Conservation (phyloP, 2,113 vertebrate genomes). For the Maylandia zebra region DNA sequence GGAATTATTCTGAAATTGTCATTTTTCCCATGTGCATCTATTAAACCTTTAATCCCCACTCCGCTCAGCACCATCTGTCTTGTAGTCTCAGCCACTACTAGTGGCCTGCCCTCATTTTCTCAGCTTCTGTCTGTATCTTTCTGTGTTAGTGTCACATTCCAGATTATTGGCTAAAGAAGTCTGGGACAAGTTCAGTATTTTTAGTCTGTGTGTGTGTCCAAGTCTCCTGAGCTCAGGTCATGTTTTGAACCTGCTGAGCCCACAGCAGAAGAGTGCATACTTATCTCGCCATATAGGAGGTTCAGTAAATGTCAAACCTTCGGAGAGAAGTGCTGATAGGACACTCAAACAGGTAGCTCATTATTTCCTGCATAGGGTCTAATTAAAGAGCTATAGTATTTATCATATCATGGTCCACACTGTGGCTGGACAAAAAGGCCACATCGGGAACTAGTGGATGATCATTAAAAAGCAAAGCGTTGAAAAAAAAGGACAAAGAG, state of each 20-base stretch:
- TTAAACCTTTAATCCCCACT: conserved; percentile 41
- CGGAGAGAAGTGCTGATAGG: conserved; percentile 34
- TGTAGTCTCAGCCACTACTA: not conserved
- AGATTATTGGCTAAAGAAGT: not conserved
- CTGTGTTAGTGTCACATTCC: not conserved
- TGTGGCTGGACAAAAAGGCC: not conserved
- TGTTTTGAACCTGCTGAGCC: not conserved
- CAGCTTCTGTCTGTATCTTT: not conserved
- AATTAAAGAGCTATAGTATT: conserved; percentile 26
- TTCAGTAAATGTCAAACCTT: conserved; percentile 52
- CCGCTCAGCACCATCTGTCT: conserved; percentile 44
- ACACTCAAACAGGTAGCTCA: conserved; percentile 19
- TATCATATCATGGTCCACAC: not conserved
- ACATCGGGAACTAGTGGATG: not conserved
- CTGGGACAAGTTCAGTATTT: not conserved
- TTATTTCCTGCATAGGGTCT: conserved; percentile 26
- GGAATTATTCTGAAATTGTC: conserved; percentile 32
- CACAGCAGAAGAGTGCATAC: not conserved
- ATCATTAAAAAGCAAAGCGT: not conserved
- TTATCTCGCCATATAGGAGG: not conserved
- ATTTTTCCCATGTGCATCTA: not conserved
- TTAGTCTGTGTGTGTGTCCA: not conserved
- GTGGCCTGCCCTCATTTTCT: not conserved
- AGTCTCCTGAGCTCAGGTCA: not conserved
- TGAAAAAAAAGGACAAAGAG: not conserved